phyloP scores from a whole-genome alignment of 2,888 invertebrate genomes.

The Cybosia mesomella region DNA sequence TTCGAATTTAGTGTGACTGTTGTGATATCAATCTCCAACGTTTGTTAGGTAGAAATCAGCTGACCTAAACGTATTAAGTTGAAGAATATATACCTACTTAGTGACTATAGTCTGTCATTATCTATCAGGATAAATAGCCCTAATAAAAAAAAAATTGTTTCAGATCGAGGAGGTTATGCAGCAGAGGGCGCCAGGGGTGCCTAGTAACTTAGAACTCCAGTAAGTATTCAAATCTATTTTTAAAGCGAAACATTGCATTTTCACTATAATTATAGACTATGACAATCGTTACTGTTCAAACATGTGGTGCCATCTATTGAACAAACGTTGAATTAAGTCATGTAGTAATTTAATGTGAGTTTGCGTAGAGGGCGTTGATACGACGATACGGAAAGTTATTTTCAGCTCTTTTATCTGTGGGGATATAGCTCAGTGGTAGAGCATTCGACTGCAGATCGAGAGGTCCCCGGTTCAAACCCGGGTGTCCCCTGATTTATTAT shows the following conservation, averaged over 20 bases:
- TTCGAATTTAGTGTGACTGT: neutral
- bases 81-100: neutral
- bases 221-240: conserved; percentile 56
- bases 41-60: neutral
- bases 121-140: neutral
- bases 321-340: conserved; percentile 20
- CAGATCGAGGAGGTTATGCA: conserved; percentile 86
- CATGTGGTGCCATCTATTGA: conserved; percentile 69
- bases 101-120: neutral
- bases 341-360: conserved; percentile 9
- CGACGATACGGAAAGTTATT: conserved; percentile 45
- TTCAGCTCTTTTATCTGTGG: conserved; percentile 47
- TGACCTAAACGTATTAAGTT: neutral
- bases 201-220: conserved; percentile 73
- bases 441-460: conserved; percentile 87
- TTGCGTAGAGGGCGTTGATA: conserved; percentile 54
- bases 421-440: conserved; percentile 87
- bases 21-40: neutral
- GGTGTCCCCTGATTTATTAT: conserved; percentile 76
- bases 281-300: neutral
- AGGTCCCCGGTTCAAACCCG: conserved; percentile 87
- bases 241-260: neutral
- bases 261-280: too few species aligned
- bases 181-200: conserved; percentile 84
- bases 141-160: conserved; percentile 47